These are phyloP conservation scores for Tetranychus cinnabarinus DNA, from an alignment of 1,140 invertebrate species.

Conservation along the genomic window DNA sequence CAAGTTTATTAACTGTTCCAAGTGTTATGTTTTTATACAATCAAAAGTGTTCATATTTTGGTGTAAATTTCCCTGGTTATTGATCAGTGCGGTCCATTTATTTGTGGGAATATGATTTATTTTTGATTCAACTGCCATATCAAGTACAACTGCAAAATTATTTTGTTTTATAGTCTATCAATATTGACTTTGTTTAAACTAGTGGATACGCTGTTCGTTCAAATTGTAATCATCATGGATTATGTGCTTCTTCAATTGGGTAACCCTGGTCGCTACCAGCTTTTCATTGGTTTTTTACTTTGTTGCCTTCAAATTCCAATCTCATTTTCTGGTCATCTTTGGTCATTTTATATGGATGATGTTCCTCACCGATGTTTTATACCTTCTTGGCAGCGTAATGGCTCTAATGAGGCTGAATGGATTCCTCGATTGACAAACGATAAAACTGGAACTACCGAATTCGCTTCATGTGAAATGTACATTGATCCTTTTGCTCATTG, in stretches of 20 bases:
- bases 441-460: neutral
- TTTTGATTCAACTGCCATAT: too few relatives aligned
- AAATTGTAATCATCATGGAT: neutral
- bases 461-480: constrained; percentile 16
- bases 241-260: constrained; percentile 15
- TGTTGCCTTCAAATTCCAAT: constrained; percentile 26
- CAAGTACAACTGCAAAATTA: too few relatives aligned
- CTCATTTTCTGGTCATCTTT: constrained; percentile 23
- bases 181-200: too few relatives aligned
- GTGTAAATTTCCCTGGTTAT: too few relatives aligned
- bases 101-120: too few relatives aligned
- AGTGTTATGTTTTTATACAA: too few relatives aligned
- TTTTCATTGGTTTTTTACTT: constrained; percentile 23
- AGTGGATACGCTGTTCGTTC: neutral
- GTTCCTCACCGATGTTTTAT: constrained; percentile 27
- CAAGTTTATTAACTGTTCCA: too few relatives aligned
- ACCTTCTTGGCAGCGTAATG: neutral
- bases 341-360: constrained; percentile 23
- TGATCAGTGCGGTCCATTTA: too few relatives aligned
- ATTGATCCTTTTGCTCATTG: constrained; percentile 14
- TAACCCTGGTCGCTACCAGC: constrained; percentile 22
- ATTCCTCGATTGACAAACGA: constrained; percentile 8
- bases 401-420: constrained; percentile 4
- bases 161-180: too few relatives aligned
- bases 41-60: too few relatives aligned